Percentiles rank a stretch among this genome's conserved stretches.
phyloP scores from a whole-genome alignment of 2,113 vertebrate genomes.

The Poecilia latipinna region DNA sequence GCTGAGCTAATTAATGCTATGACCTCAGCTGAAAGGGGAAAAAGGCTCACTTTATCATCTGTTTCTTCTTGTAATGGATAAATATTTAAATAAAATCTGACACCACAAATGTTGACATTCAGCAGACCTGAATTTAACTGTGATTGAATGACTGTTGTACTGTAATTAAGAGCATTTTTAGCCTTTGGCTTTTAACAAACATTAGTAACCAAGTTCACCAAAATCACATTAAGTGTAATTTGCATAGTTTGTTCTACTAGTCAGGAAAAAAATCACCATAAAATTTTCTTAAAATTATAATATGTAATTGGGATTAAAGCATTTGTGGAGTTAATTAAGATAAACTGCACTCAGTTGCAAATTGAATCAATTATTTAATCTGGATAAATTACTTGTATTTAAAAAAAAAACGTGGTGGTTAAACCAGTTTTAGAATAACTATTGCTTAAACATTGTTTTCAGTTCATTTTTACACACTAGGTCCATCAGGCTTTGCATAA shows the following conservation, averaged over 20 bases:
- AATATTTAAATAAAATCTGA: conserved; percentile 36
- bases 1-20: conserved; percentile 37
- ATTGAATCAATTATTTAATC: background rate
- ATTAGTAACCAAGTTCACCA: background rate
- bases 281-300: no score
- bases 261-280: background rate
- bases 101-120: conserved; percentile 13
- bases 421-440: no score
- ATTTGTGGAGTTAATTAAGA: background rate
- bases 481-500: no score
- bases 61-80: conserved; percentile 29
- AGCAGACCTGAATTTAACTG: conserved; percentile 32
- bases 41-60: conserved; percentile 14
- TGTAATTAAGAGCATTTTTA: conserved; percentile 30
- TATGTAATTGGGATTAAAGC: background rate
- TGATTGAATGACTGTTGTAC: conserved; percentile 33
- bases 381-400: no score
- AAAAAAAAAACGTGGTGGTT: no score
- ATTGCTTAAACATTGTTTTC: no score
- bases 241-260: background rate
- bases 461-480: no score
- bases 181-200: background rate
- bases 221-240: background rate
- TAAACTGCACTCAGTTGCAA: background rate
- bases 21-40: conserved; percentile 9